These are phyloP conservation scores for Crocidura indochinensis DNA, from an alignment of 2,797 vertebrate genomes.

Conservation along the genomic window DNA sequence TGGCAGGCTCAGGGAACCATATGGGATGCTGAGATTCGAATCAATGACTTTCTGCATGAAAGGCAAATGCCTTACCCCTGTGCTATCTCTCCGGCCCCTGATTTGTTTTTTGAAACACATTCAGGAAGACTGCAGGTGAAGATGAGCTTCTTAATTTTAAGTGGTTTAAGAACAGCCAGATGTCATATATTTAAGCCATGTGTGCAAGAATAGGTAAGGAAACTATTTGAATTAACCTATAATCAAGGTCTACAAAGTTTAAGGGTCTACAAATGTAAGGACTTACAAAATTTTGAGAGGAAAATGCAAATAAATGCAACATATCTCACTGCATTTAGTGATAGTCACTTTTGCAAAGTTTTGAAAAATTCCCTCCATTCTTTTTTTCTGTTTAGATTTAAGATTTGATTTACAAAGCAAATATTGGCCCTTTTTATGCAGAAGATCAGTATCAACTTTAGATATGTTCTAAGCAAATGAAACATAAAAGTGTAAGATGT, in stretches of 20 bases:
- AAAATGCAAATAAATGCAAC: conserved; percentile 34
- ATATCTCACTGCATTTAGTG: conserved; percentile 18
- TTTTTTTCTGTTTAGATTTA: conserved; percentile 26
- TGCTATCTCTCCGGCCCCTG: no score
- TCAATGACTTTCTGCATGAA: no score
- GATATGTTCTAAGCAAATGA: conserved; percentile 48
- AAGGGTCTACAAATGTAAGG: conserved; percentile 36
- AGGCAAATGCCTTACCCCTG: no score
- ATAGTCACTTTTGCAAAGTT: conserved; percentile 25
- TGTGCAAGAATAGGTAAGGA: conserved; percentile 37
- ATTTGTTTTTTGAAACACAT: conserved; percentile 48
- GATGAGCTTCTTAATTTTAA: conserved; percentile 18
- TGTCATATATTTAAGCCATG: conserved; percentile 58
- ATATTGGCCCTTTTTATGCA: conserved; percentile 35
- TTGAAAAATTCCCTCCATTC: background rate
- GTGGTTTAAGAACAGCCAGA: conserved; percentile 54
- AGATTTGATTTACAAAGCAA: conserved; percentile 50
- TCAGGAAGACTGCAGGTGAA: conserved; percentile 21
- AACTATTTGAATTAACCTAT: conserved; percentile 30
- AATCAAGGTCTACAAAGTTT: conserved; percentile 10
- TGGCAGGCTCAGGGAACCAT: no score
- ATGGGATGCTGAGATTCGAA: no score
- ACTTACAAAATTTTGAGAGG: conserved; percentile 3
- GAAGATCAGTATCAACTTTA: conserved; percentile 45
- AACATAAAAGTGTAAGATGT: conserved; percentile 11